Base-by-base conservation (phyloP, 1,140 invertebrate species). In the Chrysomallon squamiferum region DNA sequence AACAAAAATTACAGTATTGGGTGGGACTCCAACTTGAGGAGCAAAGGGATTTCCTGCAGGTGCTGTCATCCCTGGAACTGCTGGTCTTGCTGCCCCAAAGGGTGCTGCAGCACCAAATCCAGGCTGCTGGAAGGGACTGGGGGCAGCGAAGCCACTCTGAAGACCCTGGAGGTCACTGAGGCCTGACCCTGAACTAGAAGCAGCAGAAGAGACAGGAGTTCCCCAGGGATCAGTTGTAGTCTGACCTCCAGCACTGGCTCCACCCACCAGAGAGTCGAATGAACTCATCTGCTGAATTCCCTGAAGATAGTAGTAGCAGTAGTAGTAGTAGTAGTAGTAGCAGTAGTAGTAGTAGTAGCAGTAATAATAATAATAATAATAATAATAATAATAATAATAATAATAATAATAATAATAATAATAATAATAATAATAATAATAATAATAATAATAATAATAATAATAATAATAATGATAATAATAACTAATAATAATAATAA, bases 201-300 rank as follows among this genome's bases (percentile, higher is more conserved):
- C 9, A 13, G 59, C 62, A 57, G 58, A 29, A 22, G 52, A 30
- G 56, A 56, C 29, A 30, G 15, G 13, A 18, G 43, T 54, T 20
- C 74, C 74, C 66, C 79, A 84, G 11, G 80, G 75, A 60, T 79
- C 68, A 35, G 69, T 68, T 43, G 38, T 65, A 18, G 60, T 38
- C 30, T 58, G 20, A 6, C 45, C 43, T 52, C 64, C 71, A n/a
- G 72, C 47, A 50, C 66, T 67, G 33, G 54, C 64, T 50, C 18
- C 66, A 25, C 72, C 63, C 59, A 78, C 76, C 3, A 73, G 30
- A 22, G 64, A 62, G 49, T 74, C 74, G 49, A 77, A 71, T 33
- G 75, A 77, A 54, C 80, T 74, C 49, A 86, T 79, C 69, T 86
- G 85, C 56, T 85, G 69, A 43, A 85, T 82, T 25, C 82, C 82